Conservation (phyloP, 2,888 invertebrate species). For the Coleophora deauratella region DNA sequence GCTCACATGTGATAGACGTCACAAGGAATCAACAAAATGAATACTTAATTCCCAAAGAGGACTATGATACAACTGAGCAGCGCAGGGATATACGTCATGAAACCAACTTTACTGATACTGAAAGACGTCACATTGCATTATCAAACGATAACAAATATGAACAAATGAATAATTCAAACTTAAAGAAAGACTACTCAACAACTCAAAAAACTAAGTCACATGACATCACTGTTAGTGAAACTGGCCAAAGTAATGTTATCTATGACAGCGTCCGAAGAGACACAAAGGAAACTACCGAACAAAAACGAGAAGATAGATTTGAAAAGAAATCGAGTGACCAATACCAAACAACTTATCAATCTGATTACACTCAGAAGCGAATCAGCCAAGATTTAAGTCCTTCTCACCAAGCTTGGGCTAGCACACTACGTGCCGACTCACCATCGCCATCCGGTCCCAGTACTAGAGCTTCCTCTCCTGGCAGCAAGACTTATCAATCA, state of each 20-base stretch:
- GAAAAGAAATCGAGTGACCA: constrained; percentile 51
- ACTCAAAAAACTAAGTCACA: constrained; percentile 17
- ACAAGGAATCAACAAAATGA: constrained; percentile 14
- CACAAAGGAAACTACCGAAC: constrained; percentile 30
- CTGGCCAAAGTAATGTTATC: constrained; percentile 21
- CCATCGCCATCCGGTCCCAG: constrained; percentile 67
- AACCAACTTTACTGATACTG: too few relatives aligned
- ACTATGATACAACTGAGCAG: constrained; percentile 6
- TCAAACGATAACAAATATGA: constrained; percentile 18
- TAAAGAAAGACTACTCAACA: constrained; percentile 19
- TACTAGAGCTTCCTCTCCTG: constrained; percentile 71
- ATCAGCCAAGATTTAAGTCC: constrained; percentile 80
- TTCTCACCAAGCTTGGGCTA: constrained; percentile 84
- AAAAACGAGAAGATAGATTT: constrained; percentile 35
- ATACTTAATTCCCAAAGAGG: constrained; percentile 8
- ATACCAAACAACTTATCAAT: constrained; percentile 76
- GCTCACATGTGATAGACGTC: constrained; percentile 10
- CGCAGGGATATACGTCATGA: too few relatives aligned
- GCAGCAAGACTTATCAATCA: constrained; percentile 65
- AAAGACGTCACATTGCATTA: not conserved
- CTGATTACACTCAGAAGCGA: constrained; percentile 70
- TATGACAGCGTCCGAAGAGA: constrained; percentile 19
- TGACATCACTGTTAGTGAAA: constrained; percentile 25
- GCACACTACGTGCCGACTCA: constrained; percentile 79
- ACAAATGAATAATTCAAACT: constrained; percentile 9